These are phyloP conservation scores for Scolopax mira DNA, from an alignment of 2,113 vertebrate species.

Conservation along the genomic window DNA sequence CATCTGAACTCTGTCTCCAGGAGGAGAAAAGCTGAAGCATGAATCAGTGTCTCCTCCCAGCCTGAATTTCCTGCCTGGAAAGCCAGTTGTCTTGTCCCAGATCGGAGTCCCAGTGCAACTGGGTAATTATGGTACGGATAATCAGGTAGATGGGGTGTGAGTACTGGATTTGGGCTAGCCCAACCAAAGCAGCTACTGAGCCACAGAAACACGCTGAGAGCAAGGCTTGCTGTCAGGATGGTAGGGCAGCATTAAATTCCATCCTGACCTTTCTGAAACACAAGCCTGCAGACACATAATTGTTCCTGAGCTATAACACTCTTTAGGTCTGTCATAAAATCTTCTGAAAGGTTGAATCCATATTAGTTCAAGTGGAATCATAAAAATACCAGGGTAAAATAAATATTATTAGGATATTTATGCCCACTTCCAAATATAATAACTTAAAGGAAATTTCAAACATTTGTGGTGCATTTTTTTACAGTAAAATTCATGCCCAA, in stretches of 20 bases:
- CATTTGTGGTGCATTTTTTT: neutral
- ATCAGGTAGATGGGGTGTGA: neutral
- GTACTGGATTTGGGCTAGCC: neutral
- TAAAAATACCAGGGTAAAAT: slow-evolving; percentile 1
- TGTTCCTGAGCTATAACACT: neutral
- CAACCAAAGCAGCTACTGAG: neutral
- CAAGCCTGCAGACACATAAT: neutral
- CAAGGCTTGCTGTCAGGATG: neutral
- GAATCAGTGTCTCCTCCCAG: neutral
- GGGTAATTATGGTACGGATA: neutral
- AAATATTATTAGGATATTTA: slow-evolving; percentile 19
- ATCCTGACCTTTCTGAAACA: slow-evolving; percentile 35
- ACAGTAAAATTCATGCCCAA: neutral
- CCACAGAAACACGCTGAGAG: neutral
- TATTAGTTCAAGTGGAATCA: neutral
- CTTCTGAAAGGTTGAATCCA: slow-evolving; percentile 33
- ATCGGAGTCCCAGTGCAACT: neutral
- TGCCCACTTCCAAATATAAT: neutral
- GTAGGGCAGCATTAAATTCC: slow-evolving; percentile 2
- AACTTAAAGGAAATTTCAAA: neutral
- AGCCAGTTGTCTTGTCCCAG: neutral
- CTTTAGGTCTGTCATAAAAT: slow-evolving; percentile 26
- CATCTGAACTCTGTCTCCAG: neutral
- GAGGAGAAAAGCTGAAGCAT: neutral
- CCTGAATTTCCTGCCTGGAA: neutral